Evolutionary conservation across 53 echinoderm and acorn worm species (phyloP).

Genomic region (Hippasteria phrygiana): DNA sequence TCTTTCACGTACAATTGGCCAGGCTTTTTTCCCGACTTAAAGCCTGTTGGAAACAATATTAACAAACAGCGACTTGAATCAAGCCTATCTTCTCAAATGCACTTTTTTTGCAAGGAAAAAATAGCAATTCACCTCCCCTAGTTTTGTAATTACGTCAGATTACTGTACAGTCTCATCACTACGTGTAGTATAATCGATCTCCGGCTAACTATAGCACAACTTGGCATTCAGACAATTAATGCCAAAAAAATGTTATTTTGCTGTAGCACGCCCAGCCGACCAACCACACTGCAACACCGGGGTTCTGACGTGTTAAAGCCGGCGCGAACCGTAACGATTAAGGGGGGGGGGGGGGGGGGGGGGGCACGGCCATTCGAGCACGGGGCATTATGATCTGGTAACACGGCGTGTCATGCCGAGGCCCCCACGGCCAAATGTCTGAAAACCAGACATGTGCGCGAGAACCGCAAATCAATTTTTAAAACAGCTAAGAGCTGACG

Average conservation of each 20-base stretch:
- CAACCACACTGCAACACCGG: slow-evolving; percentile 14
- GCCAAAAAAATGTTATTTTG: not conserved
- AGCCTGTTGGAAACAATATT: no score
- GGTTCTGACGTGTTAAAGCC: slow-evolving; percentile 29
- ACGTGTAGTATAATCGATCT: slow-evolving; percentile 24
- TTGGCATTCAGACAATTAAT: slow-evolving; percentile 43
- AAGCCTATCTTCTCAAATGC: not conserved
- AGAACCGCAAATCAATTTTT: slow-evolving; percentile 58
- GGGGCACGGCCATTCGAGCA: no score
- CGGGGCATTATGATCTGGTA: slow-evolving; percentile 32
- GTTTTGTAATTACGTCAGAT: not conserved
- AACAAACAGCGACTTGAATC: not conserved
- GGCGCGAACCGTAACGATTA: slow-evolving; percentile 64
- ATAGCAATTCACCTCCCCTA: not conserved
- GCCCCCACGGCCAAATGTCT: slow-evolving; percentile 51
- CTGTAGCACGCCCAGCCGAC: not conserved
- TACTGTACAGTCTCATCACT: not conserved
- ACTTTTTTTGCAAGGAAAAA: no score
- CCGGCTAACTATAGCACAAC: slow-evolving; percentile 50
- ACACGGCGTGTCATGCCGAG: slow-evolving; percentile 9
- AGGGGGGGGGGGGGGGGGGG: no score
- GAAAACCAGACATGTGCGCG: slow-evolving; percentile 39
- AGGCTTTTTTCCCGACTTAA: no score
- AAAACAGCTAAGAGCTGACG: slow-evolving; percentile 56
- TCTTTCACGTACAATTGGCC: no score